Evolutionary conservation across 2,888 invertebrate species (phyloP).

Genomic region (Capitulum mitella): DNA sequence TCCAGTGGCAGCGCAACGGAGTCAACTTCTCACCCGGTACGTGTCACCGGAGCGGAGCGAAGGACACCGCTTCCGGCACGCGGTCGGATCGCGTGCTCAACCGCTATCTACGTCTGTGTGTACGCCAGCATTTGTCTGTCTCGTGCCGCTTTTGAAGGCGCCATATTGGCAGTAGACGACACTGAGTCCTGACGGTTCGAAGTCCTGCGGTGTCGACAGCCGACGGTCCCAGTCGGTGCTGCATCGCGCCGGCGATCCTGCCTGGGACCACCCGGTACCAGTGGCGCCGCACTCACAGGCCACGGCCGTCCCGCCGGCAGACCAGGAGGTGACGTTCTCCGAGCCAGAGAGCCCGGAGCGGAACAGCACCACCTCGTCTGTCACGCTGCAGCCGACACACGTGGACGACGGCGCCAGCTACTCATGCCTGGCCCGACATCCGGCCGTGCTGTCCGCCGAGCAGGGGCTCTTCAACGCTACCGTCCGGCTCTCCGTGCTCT

Average conservation of each 20-base stretch:
- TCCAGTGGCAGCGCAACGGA: constrained; percentile 33
- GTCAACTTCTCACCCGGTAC: constrained; percentile 9
- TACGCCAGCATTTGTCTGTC: neutral
- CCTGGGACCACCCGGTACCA: too few species aligned
- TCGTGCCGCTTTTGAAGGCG: too few species aligned
- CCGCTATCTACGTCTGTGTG: too few species aligned
- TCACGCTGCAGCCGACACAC: constrained; percentile 58
- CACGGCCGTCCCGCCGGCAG: neutral
- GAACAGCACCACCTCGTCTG: constrained; percentile 35
- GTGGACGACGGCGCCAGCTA: constrained; percentile 84
- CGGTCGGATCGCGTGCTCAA: too few species aligned
- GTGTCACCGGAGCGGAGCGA: too few species aligned
- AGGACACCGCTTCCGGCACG: too few species aligned
- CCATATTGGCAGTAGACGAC: too few species aligned
- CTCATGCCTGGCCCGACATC: constrained; percentile 81
- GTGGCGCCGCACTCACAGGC: too few species aligned
- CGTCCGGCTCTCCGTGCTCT: constrained; percentile 6
- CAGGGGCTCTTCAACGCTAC: constrained; percentile 28
- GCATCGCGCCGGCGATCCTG: too few species aligned
- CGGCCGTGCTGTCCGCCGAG: constrained; percentile 52
- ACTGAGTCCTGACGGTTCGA: too few species aligned
- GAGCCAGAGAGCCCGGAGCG: constrained; percentile 24
- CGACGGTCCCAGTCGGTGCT: too few species aligned
- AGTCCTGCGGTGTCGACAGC: too few species aligned
- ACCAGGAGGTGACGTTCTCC: constrained; percentile 24